Conservation (phyloP, 2,797 vertebrate species). For the Ciconia nigra region DNA sequence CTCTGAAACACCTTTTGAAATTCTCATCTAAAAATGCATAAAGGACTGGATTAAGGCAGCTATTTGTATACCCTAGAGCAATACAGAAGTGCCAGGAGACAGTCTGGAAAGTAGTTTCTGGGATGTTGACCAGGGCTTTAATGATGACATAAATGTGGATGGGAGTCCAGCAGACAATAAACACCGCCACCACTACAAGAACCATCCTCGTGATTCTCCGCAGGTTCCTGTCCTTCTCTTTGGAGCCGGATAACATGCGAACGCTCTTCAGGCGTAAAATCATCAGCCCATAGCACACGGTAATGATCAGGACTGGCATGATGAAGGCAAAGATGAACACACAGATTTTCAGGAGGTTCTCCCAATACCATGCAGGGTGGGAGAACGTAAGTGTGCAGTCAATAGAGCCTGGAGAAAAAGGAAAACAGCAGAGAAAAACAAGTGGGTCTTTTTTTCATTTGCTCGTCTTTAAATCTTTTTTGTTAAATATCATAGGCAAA, state of each 20-base stretch:
- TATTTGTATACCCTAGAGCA: slow-evolving; percentile 96
- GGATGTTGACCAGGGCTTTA: slow-evolving; percentile 91
- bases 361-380: slow-evolving; percentile 97
- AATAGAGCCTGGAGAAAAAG: slow-evolving; percentile 73
- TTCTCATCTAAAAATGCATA: slow-evolving; percentile 99
- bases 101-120: slow-evolving; percentile 91
- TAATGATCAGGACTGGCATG: slow-evolving; percentile 98
- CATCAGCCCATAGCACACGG: slow-evolving; percentile 97
- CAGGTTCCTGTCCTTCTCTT: slow-evolving; percentile 97
- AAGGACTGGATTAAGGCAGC: slow-evolving; percentile 95
- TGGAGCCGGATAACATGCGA: slow-evolving; percentile 96
- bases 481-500: not conserved
- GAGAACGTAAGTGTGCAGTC: slow-evolving; percentile 94
- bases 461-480: not conserved
- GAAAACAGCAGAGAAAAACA: not conserved
- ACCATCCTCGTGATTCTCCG: slow-evolving; percentile 98
- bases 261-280: slow-evolving; percentile 96
- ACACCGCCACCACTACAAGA: slow-evolving; percentile 95
- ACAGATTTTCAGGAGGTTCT: slow-evolving; percentile 97
- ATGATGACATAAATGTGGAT: slow-evolving; percentile 98
- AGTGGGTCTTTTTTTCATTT: not conserved
- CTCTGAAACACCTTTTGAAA: slow-evolving; percentile 97
- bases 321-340: slow-evolving; percentile 99
- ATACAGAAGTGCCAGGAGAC: slow-evolving; percentile 99
- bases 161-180: slow-evolving; percentile 98